phyloP scores from a whole-genome alignment of 2,888 invertebrate species.

The Mythimna pallens region DNA sequence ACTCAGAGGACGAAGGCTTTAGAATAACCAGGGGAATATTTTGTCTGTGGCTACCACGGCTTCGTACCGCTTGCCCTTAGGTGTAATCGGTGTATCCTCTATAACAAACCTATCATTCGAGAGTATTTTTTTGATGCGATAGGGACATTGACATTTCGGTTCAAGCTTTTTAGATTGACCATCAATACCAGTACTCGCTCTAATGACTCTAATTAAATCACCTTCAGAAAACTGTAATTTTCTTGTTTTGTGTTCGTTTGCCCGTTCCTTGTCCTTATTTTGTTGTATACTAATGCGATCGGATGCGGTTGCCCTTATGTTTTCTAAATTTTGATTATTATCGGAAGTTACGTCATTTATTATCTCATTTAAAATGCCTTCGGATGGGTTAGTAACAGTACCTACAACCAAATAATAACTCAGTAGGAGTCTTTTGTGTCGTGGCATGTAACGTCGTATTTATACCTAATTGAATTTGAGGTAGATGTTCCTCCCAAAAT shows the following conservation, averaged over 20 bases:
- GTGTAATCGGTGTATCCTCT: not conserved
- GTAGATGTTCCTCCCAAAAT: not conserved
- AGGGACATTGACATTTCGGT: conserved; percentile 49
- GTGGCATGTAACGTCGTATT: not conserved
- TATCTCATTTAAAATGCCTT: too few species aligned
- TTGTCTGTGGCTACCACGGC: not conserved
- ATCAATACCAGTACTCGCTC: not conserved
- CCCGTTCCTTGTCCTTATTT: not conserved
- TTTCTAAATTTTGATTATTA: too few species aligned
- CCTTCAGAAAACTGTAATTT: not conserved
- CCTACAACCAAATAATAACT: not conserved
- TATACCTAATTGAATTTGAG: not conserved
- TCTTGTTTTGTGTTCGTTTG: not conserved
- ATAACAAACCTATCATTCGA: conserved; percentile 13
- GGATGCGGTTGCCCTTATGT: too few species aligned
- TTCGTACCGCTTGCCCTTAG: not conserved
- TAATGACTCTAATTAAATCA: conserved; percentile 3
- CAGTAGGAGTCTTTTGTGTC: not conserved
- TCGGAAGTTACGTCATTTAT: too few species aligned
- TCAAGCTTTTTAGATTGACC: conserved; percentile 3
- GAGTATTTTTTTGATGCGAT: conserved; percentile 56
- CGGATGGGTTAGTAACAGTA: not conserved
- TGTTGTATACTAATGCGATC: not conserved
- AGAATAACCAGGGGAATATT: not conserved
- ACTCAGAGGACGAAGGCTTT: not conserved